phyloP scores from a whole-genome alignment of 2,113 vertebrate species.

The Cephalopterus ornatus region DNA sequence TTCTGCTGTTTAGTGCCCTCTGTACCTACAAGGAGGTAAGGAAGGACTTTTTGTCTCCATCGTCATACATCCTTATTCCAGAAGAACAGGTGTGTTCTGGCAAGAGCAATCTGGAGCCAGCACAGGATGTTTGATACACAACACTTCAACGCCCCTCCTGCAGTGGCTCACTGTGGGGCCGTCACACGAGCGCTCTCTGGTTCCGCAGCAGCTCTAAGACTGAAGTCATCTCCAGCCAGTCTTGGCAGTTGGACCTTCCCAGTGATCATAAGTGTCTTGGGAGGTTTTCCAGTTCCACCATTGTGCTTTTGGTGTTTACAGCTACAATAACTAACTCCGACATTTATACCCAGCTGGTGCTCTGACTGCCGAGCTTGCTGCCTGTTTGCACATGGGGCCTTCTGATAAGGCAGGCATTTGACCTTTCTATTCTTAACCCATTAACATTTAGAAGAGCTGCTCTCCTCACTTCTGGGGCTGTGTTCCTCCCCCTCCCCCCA shows the following conservation, averaged over 20 bases:
- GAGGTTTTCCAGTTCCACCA: slow-evolving; percentile 51
- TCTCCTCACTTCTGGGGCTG: slow-evolving; percentile 20
- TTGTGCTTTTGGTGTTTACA: slow-evolving; percentile 16
- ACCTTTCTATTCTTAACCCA: slow-evolving; percentile 64
- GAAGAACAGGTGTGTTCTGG: background rate
- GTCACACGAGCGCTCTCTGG: background rate
- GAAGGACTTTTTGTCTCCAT: background rate
- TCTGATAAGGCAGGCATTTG: slow-evolving; percentile 63
- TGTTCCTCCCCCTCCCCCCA: background rate
- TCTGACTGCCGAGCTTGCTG: background rate
- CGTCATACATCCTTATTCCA: background rate
- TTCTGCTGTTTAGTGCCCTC: background rate
- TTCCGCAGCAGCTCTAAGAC: background rate
- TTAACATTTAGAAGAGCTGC: slow-evolving; percentile 58
- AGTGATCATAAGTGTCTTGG: slow-evolving; percentile 63
- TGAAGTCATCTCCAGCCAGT: background rate
- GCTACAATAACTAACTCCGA: background rate
- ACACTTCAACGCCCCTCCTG: background rate
- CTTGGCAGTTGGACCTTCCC: slow-evolving; percentile 62
- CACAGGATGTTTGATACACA: background rate
- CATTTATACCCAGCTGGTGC: background rate
- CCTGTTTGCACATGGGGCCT: slow-evolving; percentile 43
- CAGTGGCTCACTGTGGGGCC: background rate
- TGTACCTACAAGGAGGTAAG: background rate
- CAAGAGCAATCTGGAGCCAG: background rate